These are phyloP conservation scores for Dipodomys merriami DNA, from an alignment of 2,113 vertebrate species.

Conservation along the genomic window DNA sequence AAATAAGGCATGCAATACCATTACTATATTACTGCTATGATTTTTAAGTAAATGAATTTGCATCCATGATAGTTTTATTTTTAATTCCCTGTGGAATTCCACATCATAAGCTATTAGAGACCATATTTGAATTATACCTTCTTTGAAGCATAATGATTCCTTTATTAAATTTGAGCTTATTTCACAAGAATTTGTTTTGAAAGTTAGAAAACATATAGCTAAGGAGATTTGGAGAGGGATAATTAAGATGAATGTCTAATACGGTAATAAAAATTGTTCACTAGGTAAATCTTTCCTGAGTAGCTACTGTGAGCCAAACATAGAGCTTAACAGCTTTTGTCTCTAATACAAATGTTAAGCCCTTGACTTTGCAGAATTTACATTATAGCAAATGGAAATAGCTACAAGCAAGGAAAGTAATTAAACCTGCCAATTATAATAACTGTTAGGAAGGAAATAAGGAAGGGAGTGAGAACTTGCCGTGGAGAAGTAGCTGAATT, in stretches of 20 bases:
- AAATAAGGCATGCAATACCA: neutral
- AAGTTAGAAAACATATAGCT: slow-evolving; percentile 12
- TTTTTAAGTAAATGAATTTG: slow-evolving; percentile 52
- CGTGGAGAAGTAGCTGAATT: too few species aligned
- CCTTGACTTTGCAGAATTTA: neutral
- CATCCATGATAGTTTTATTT: neutral
- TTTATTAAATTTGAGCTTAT: slow-evolving; percentile 55
- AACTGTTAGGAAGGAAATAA: slow-evolving; percentile 9
- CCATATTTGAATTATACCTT: slow-evolving; percentile 50
- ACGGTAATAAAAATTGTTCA: neutral
- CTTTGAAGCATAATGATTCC: slow-evolving; percentile 43
- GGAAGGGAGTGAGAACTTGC: neutral
- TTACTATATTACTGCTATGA: neutral
- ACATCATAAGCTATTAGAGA: slow-evolving; percentile 27
- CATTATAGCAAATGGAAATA: neutral
- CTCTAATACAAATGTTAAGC: neutral
- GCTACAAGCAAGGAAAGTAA: neutral
- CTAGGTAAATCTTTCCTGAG: slow-evolving; percentile 15
- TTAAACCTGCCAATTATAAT: neutral
- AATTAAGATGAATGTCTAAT: slow-evolving; percentile 16
- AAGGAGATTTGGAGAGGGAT: neutral
- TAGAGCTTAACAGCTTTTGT: neutral
- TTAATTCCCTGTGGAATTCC: neutral
- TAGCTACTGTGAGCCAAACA: neutral
- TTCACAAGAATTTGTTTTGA: slow-evolving; percentile 51